Percentiles rank a stretch among this genome's conserved stretches.
phyloP scores from a whole-genome alignment of 2,888 invertebrate genomes.

The Volucella bombylans region DNA sequence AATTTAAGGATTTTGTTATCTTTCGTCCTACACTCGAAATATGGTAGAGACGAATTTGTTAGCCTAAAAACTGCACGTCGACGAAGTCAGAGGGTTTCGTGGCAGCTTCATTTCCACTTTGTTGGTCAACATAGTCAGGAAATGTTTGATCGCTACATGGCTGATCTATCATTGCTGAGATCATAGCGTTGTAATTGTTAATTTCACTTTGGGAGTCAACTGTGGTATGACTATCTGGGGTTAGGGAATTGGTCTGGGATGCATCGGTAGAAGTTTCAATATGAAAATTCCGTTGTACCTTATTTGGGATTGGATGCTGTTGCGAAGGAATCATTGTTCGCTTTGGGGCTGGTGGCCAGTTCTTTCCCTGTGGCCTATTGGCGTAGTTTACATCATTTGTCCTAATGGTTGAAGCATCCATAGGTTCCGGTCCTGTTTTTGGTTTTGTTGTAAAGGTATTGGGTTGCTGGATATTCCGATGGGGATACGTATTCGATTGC shows the following conservation, averaged over 20 bases:
- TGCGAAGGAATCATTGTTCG: background rate
- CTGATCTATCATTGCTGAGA: background rate
- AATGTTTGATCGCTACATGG: too few relatives aligned
- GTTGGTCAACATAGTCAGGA: background rate
- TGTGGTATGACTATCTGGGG: background rate
- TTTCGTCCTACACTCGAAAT: conserved; percentile 14
- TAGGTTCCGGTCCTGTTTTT: conserved; percentile 5
- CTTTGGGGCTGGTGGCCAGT: conserved; percentile 10
- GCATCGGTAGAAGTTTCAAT: too few relatives aligned
- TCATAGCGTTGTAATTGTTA: too few relatives aligned
- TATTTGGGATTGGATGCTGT: background rate
- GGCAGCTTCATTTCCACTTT: background rate
- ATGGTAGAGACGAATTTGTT: conserved; percentile 19
- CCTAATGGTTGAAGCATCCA: conserved; percentile 20
- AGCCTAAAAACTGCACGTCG: too few relatives aligned
- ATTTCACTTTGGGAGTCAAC: too few relatives aligned
- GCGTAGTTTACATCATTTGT: conserved; percentile 4
- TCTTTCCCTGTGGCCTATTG: background rate
- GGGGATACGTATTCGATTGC: too few relatives aligned
- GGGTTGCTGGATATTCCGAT: background rate
- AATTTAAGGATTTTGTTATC: background rate
- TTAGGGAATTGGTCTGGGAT: background rate
- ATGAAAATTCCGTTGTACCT: conserved; percentile 24
- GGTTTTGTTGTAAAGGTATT: background rate
- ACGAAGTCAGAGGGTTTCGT: too few relatives aligned